Evolutionary conservation across 2,797 vertebrate genomes (phyloP).

Genomic region (Trichosurus vulpecula): DNA sequence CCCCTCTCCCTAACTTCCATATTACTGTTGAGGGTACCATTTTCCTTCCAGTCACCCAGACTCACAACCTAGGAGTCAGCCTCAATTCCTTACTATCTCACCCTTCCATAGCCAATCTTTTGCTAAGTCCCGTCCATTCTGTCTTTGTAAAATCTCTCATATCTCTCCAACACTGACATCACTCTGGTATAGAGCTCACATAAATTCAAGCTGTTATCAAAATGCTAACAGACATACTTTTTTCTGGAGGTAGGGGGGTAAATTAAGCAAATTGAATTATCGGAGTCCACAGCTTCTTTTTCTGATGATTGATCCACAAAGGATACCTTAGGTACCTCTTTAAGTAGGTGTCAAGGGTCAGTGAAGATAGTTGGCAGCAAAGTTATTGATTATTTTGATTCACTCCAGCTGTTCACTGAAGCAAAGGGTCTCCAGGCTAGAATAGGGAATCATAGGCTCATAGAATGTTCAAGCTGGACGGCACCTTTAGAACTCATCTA

Average conservation of each 20-base stretch:
- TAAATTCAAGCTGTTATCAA: not conserved
- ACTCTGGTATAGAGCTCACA: not conserved
- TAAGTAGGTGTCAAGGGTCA: not conserved
- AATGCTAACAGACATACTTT: not conserved
- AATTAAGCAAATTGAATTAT: not conserved
- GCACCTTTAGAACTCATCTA: not conserved
- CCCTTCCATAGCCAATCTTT: not conserved
- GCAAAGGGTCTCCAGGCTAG: not conserved
- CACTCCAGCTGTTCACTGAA: conserved; percentile 10
- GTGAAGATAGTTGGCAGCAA: not conserved
- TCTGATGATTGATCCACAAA: not conserved
- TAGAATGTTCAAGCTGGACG: not conserved
- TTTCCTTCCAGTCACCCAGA: not conserved
- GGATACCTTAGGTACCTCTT: not conserved
- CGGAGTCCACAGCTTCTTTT: conserved; percentile 9
- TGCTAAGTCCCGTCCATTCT: not conserved
- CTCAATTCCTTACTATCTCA: not conserved
- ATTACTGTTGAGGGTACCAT: not conserved
- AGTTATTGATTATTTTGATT: not conserved
- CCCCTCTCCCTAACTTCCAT: not conserved
- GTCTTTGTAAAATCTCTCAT: not conserved
- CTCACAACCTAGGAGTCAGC: not conserved
- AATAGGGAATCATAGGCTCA: not conserved
- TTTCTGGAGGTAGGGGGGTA: not conserved
- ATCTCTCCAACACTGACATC: not conserved